Conservation (phyloP, 92 coral and sea anemone genomes). For the Montipora capitata region DNA sequence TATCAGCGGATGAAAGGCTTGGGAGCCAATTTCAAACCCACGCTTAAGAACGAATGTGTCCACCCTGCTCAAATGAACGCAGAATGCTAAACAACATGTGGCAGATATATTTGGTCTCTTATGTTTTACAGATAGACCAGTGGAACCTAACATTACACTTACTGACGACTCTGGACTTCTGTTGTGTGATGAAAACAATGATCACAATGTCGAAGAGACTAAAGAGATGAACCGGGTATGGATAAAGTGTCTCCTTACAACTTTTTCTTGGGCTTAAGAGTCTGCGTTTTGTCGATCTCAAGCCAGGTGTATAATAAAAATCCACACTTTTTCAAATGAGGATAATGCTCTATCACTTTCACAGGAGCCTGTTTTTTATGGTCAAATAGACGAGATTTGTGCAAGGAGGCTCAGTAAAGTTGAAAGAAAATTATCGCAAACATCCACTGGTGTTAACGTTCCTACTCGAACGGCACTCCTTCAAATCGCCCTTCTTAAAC, state of each 20-base stretch:
- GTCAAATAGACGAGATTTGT: background rate
- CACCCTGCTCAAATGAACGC: too few relatives aligned
- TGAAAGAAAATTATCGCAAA: constrained; percentile 59
- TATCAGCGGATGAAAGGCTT: too few relatives aligned
- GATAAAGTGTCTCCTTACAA: background rate
- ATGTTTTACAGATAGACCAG: background rate
- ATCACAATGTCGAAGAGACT: background rate
- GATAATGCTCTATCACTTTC: background rate
- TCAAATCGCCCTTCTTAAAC: constrained; percentile 91
- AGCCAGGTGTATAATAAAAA: background rate
- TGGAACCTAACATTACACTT: constrained; percentile 14
- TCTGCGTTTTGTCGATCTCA: background rate
- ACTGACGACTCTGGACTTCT: constrained; percentile 16
- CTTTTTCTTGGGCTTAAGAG: background rate
- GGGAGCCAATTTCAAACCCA: too few relatives aligned
- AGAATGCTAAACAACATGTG: too few relatives aligned
- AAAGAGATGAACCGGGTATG: constrained; percentile 5
- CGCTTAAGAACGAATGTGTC: too few relatives aligned
- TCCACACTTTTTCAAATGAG: too few relatives aligned
- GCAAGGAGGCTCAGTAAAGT: constrained; percentile 16
- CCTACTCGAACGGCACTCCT: constrained; percentile 90
- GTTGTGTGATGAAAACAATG: constrained; percentile 15
- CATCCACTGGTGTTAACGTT: background rate
- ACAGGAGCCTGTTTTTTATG: constrained; percentile 28
- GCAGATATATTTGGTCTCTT: too few relatives aligned